Base-by-base conservation (phyloP, 2,113 vertebrate genomes). In the Lates calcarifer region DNA sequence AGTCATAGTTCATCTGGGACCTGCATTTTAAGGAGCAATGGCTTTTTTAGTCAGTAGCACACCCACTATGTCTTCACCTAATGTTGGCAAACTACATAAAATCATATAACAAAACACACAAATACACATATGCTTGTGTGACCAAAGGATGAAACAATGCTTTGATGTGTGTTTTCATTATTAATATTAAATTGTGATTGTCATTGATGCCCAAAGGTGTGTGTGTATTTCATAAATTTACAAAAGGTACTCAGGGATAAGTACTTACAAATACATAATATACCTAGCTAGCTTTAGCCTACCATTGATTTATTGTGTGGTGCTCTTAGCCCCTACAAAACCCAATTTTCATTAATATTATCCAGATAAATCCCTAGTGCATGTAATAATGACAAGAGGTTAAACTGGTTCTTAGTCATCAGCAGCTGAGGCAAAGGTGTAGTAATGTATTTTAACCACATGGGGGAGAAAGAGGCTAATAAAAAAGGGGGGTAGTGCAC, bases 401-500 rank as follows among this genome's bases (percentile, higher is more conserved):
- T 20, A 45, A 39, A 60, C 10, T 9, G 29, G 15, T 2, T n/a
- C 5, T 13, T 24, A 8, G 37, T 64, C 31, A 24, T 67, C 31
- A 53, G 14, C n/a, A 39, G 39, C 1, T 56, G 7, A 29, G 1
- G 12, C n/a, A 17, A 28, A 4, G 49, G 20, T 81, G 87, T 53
- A 90, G 33, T 87, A 17, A 66, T 53, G 33, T 7, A 26, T 53
- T 58, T 31, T 31, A 15, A 69, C 83, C 92, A 87, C 87, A 79
- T 0, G 79, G 28, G 68, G 88, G 85, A 1, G 55, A 11, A 24
- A 88, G 55, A 92, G 49, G 39, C 29, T 29, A 33, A 80, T 26
- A 55, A 66, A 65, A 89, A 75, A 8, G 10, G 0, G 15, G 41
- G 7, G 22, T 15, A 35, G 39, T n/a, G 24, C 0, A 15, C 18